These are phyloP conservation scores for Vidua chalybeata DNA, from an alignment of 2,113 vertebrate species.

Conservation along the genomic window DNA sequence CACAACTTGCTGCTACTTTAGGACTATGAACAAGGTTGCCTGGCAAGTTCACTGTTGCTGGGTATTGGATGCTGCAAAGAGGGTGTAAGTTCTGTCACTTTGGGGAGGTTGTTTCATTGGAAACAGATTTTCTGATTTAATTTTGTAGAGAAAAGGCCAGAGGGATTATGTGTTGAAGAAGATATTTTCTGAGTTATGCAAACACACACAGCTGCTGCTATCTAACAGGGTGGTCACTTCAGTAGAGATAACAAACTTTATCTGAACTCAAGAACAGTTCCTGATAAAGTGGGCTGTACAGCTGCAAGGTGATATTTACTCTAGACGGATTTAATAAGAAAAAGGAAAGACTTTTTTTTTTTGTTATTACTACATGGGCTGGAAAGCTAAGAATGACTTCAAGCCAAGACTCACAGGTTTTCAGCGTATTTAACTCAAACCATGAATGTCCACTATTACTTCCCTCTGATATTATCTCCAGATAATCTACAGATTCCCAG, in stretches of 20 bases:
- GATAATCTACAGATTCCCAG: neutral
- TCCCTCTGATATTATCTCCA: neutral
- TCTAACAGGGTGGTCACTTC: constrained; percentile 11
- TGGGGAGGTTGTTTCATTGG: neutral
- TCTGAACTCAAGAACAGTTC: neutral
- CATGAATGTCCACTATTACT: neutral
- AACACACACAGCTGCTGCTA: neutral
- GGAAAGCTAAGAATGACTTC: neutral
- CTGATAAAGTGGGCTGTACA: neutral
- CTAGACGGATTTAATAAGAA: neutral
- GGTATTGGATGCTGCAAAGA: neutral
- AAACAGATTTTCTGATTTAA: neutral
- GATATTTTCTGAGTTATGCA: neutral
- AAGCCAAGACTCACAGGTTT: neutral
- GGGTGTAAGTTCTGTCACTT: neutral
- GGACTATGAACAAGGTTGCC: neutral
- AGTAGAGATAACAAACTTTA: constrained; percentile 17
- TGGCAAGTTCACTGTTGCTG: neutral
- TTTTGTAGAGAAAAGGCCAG: neutral
- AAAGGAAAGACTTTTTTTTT: neutral
- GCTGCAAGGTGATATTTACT: neutral
- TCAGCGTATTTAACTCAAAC: neutral
- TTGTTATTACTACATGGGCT: neutral
- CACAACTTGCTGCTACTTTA: neutral
- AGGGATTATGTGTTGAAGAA: neutral